A percentile compares a stretch with the other conserved stretches of the same genome.
phyloP scores from a whole-genome alignment of 2,888 invertebrate genomes.

The Cataglyphis cursor region DNA sequence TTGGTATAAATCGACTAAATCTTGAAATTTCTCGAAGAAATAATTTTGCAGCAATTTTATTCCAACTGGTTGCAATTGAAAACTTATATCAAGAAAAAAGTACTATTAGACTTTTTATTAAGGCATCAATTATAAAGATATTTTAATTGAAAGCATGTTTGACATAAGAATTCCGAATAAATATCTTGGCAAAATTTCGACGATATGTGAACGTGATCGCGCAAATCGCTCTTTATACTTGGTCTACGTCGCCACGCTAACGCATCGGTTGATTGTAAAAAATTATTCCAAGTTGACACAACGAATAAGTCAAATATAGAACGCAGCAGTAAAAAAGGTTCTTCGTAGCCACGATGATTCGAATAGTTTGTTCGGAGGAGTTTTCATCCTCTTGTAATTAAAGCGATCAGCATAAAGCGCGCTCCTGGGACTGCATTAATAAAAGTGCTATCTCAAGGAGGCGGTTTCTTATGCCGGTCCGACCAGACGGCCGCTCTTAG shows the following conservation, averaged over 20 bases:
- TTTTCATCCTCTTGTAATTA: slow-evolving; percentile 61
- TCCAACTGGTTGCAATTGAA: neutral
- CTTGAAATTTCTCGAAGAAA: neutral
- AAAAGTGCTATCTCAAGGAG: slow-evolving; percentile 36
- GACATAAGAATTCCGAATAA: too few relatives aligned
- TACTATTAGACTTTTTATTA: neutral
- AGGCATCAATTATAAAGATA: neutral
- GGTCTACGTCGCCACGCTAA: neutral
- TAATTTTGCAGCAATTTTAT: neutral
- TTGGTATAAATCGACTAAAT: neutral
- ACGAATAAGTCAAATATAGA: neutral
- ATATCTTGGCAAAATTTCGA: too few relatives aligned
- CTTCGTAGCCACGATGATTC: neutral
- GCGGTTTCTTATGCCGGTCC: slow-evolving; percentile 38
- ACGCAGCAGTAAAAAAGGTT: neutral
- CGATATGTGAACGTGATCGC: neutral
- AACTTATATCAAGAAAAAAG: neutral
- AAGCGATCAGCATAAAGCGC: slow-evolving; percentile 58
- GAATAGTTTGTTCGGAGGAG: slow-evolving; percentile 20
- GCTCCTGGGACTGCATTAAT: slow-evolving; percentile 55
- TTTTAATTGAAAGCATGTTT: too few relatives aligned
- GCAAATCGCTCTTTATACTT: neutral
- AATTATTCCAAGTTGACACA: slow-evolving; percentile 6
- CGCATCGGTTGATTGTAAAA: neutral
- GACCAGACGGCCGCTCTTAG: slow-evolving; percentile 36